Evolutionary conservation across 2,888 invertebrate species (phyloP).

Genomic region (Diadegma fenestrale): DNA sequence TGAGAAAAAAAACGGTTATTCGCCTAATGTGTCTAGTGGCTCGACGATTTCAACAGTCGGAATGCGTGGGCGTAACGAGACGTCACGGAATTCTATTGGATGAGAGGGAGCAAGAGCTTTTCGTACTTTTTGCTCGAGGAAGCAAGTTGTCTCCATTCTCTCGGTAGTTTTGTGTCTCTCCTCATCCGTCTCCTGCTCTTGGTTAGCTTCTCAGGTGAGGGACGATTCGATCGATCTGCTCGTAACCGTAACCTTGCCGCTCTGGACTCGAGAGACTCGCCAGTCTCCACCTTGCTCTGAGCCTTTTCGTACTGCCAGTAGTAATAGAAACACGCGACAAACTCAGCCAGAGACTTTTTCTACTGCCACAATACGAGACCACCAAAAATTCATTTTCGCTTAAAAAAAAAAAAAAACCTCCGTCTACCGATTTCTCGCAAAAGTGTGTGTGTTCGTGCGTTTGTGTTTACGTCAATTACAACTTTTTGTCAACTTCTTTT

Average conservation of each 20-base stretch:
- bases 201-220: conserved; percentile 51
- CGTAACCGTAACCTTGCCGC: conserved; percentile 76
- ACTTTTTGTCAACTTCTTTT: neutral
- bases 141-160: conserved; percentile 53
- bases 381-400: neutral
- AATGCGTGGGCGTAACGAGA: conserved; percentile 49
- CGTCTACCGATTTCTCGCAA: neutral
- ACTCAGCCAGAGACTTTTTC: conserved; percentile 60
- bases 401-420: neutral
- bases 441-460: conserved; percentile 7
- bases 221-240: conserved; percentile 77
- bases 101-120: conserved; percentile 58
- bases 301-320: conserved; percentile 34
- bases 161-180: conserved; percentile 12
- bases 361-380: conserved; percentile 25
- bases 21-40: conserved; percentile 36
- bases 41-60: conserved; percentile 51
- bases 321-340: conserved; percentile 70
- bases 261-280: conserved; percentile 52
- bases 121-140: conserved; percentile 66
- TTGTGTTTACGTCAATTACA: neutral
- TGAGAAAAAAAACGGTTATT: conserved; percentile 52
- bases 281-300: conserved; percentile 56
- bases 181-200: conserved; percentile 9
- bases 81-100: conserved; percentile 64